These are phyloP conservation scores for Wasmannia auropunctata DNA, from an alignment of 1,140 invertebrate genomes.

Conservation along the genomic window DNA sequence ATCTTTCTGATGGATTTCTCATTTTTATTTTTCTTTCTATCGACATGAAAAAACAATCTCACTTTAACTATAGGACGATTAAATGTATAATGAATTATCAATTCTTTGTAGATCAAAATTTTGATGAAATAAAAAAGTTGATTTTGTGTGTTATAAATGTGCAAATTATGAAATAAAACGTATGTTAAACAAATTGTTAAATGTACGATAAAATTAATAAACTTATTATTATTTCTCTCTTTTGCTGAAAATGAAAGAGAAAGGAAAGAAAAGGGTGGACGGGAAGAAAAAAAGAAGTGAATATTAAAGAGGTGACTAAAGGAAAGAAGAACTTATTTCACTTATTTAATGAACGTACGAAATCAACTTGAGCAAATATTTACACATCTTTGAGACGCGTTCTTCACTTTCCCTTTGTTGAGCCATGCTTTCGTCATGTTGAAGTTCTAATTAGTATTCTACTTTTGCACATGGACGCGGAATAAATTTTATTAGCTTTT, in stretches of 20 bases:
- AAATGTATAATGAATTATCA: constrained; percentile 50
- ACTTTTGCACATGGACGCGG: background rate
- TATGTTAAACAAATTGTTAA: constrained; percentile 29
- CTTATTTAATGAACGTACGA: constrained; percentile 38
- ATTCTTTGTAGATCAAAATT: constrained; percentile 1
- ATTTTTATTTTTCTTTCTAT: constrained; percentile 4
- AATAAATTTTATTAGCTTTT: background rate
- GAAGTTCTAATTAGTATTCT: constrained; percentile 30
- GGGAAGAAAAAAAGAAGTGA: background rate
- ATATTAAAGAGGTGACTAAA: background rate
- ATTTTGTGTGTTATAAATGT: constrained; percentile 8
- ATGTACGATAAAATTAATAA: constrained; percentile 42
- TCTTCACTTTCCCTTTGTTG: background rate
- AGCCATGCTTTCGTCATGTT: background rate
- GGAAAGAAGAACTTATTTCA: constrained; percentile 13
- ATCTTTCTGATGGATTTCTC: constrained; percentile 4
- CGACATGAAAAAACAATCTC: background rate
- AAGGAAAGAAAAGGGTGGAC: background rate
- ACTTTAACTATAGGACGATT: background rate
- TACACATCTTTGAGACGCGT: background rate
- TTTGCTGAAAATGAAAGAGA: background rate
- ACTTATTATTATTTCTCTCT: background rate
- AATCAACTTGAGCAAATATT: constrained; percentile 61
- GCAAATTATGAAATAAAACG: constrained; percentile 41
- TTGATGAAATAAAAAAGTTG: background rate